Evolutionary conservation across 1,140 invertebrate species (phyloP).

Genomic region (Hormaphis cornu): DNA sequence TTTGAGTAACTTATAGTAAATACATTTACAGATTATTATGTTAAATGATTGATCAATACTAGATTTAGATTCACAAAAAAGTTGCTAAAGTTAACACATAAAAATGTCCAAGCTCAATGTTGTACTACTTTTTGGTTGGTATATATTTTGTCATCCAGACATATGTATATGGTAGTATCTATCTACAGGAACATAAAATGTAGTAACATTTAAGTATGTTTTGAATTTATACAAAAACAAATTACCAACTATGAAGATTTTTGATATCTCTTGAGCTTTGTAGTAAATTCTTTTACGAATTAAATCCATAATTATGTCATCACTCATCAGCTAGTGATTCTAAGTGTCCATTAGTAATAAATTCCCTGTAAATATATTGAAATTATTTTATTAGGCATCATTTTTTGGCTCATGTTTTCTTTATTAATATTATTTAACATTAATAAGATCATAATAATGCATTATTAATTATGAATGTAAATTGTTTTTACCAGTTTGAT

Average conservation of each 20-base stretch:
- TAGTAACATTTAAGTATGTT: background rate
- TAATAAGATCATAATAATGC: conserved; percentile 12
- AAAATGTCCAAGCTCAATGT: conserved; percentile 46
- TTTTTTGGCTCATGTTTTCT: too few relatives aligned
- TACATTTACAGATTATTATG: conserved; percentile 73
- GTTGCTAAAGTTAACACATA: conserved; percentile 69
- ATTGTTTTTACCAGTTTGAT: conserved; percentile 54
- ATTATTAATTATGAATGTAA: background rate
- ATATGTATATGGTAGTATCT: conserved; percentile 66
- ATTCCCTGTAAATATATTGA: conserved; percentile 42
- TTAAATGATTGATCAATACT: conserved; percentile 88
- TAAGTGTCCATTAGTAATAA: conserved; percentile 64
- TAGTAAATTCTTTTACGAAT: conserved; percentile 70
- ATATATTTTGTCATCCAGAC: conserved; percentile 73
- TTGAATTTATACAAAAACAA: background rate
- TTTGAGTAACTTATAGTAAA: conserved; percentile 86
- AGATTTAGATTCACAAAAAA: conserved; percentile 72
- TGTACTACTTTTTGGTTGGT: conserved; percentile 40
- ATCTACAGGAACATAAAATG: conserved; percentile 56
- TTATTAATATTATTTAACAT: too few relatives aligned
- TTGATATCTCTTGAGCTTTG: conserved; percentile 55
- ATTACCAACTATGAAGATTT: background rate
- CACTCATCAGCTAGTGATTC: conserved; percentile 71
- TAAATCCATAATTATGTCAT: conserved; percentile 66
- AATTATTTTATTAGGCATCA: too few relatives aligned